A percentile compares a stretch with the other conserved stretches of the same genome.
phyloP scores from a whole-genome alignment of 2,797 vertebrate genomes.

The Trachurus trachurus region DNA sequence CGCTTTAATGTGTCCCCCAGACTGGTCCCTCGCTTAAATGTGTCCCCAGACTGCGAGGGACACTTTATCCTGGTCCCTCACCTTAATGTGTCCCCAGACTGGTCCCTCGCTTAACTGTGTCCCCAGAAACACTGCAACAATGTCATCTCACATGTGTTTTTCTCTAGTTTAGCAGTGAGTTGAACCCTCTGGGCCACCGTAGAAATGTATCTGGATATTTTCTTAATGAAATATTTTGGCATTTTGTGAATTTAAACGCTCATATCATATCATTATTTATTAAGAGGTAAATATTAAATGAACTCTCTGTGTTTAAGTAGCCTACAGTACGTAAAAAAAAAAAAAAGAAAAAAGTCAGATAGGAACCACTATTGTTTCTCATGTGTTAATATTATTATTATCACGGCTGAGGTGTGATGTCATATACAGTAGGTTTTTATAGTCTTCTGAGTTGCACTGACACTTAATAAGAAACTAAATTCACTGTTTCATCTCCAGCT shows the following conservation, averaged over 20 bases:
- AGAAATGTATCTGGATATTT: slow-evolving; percentile 9
- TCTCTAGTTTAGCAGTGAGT: too few relatives aligned
- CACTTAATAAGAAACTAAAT: not conserved
- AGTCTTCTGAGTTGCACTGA: slow-evolving; percentile 12
- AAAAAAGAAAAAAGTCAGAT: not conserved
- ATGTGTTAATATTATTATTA: not conserved
- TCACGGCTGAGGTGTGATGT: not conserved
- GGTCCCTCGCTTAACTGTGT: too few relatives aligned
- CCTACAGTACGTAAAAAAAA: too few relatives aligned
- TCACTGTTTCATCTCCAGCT: slow-evolving; percentile 16
- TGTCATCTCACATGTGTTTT: too few relatives aligned
- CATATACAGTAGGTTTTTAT: not conserved
- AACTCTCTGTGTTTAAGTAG: not conserved
- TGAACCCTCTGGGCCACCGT: too few relatives aligned
- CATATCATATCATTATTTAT: not conserved
- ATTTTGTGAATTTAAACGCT: not conserved
- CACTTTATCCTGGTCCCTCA: too few relatives aligned
- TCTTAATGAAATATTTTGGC: not conserved
- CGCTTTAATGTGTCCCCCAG: too few relatives aligned
- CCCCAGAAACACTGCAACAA: too few relatives aligned
- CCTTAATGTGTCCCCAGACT: too few relatives aligned
- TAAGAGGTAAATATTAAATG: too few relatives aligned
- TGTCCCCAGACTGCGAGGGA: too few relatives aligned
- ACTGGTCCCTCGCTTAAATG: too few relatives aligned
- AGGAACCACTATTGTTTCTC: not conserved